phyloP scores from a whole-genome alignment of 2,888 invertebrate genomes.

The Tenthredo amoena region DNA sequence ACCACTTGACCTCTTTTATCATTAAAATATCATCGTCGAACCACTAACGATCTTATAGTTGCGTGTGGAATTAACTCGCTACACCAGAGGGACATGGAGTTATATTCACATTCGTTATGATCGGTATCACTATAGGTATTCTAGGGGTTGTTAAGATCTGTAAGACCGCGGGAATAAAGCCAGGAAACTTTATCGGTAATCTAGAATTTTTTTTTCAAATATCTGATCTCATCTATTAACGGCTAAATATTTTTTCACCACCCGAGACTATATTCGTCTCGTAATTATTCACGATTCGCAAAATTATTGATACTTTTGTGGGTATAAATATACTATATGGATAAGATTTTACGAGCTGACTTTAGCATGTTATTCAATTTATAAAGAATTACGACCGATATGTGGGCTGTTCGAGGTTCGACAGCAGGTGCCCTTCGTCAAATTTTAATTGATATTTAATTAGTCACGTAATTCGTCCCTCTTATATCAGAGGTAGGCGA shows the following conservation, averaged over 20 bases:
- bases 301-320: background rate
- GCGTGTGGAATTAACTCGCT: background rate
- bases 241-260: background rate
- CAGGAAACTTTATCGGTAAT: background rate
- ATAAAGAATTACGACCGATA: background rate
- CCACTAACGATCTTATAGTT: constrained; percentile 1
- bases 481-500: background rate
- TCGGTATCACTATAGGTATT: background rate
- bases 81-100: background rate
- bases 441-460: constrained; percentile 40
- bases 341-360: background rate
- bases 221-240: no score
- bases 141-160: background rate
- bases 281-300: background rate
- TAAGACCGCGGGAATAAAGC: background rate
- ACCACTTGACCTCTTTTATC: background rate
- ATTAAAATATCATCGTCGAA: constrained; percentile 22
- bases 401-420: background rate
- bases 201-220: no score
- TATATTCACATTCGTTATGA: background rate
- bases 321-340: background rate
- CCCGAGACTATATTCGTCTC: background rate
- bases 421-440: constrained; percentile 23
- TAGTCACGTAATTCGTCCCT: constrained; percentile 24
- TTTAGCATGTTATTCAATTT: background rate